Conservation (phyloP, 2,113 vertebrate genomes). For the Turnix velox region DNA sequence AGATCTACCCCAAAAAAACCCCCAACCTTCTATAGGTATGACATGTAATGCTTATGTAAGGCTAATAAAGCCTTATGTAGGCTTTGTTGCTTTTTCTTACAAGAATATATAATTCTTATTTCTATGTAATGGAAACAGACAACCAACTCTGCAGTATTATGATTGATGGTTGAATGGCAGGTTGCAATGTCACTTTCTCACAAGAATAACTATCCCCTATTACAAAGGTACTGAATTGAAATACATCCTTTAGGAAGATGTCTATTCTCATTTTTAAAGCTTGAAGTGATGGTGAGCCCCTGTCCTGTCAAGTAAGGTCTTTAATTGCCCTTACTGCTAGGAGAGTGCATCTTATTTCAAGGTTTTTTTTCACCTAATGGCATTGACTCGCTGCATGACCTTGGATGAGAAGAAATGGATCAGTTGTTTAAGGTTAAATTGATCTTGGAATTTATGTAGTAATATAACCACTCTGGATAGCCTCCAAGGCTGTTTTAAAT, state of each 20-base stretch:
- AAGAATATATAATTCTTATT: conserved; percentile 41
- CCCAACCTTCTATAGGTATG: not conserved
- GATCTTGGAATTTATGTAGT: conserved; percentile 42
- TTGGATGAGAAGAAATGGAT: conserved; percentile 26
- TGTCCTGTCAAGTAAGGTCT: conserved; percentile 1
- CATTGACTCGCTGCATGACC: conserved; percentile 7
- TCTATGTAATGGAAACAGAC: conserved; percentile 43
- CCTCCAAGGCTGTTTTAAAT: not conserved
- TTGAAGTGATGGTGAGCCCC: not conserved
- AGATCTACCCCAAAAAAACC: not conserved
- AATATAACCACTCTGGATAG: not conserved
- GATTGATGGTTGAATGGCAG: conserved; percentile 44
- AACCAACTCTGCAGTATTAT: conserved; percentile 12
- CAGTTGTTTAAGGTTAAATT: conserved; percentile 30
- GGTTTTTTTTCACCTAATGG: not conserved
- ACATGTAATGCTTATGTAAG: not conserved
- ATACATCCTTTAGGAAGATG: conserved; percentile 33
- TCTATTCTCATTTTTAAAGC: conserved; percentile 44
- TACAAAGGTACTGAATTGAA: conserved; percentile 45
- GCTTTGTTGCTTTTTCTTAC: not conserved
- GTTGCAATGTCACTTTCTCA: conserved; percentile 42
- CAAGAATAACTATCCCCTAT: not conserved
- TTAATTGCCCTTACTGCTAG: conserved; percentile 36
- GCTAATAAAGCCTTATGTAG: not conserved
- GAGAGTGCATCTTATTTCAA: not conserved